Conservation (phyloP, 2,888 invertebrate species). For the Gerris lacustris region DNA sequence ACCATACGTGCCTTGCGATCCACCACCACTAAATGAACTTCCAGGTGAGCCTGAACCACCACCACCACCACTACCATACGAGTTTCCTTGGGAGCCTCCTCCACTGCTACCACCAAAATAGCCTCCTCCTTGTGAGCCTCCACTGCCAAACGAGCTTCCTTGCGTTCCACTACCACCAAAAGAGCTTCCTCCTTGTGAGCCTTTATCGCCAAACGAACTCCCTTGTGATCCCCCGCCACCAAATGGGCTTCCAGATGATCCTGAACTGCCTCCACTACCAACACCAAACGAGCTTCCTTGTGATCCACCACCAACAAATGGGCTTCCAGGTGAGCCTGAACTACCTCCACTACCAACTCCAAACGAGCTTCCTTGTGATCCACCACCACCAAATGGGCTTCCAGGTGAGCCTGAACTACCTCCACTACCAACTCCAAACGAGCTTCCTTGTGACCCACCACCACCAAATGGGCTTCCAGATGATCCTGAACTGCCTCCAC, state of each 20-base stretch:
- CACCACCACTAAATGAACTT: neutral
- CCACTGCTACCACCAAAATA: too few relatives aligned
- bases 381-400: neutral
- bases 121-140: too few relatives aligned
- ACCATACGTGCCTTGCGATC: neutral
- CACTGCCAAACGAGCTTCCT: too few relatives aligned
- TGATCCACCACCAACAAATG: neutral
- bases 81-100: neutral
- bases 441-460: conserved; percentile 19
- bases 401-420: conserved; percentile 12
- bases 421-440: conserved; percentile 18
- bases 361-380: neutral
- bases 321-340: neutral
- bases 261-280: conserved; percentile 12
- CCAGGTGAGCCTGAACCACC: conserved; percentile 2
- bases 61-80: neutral
- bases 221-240: conserved; percentile 18
- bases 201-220: conserved; percentile 18
- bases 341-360: conserved; percentile 1
- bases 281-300: neutral
- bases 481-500: conserved; percentile 14
- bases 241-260: neutral
- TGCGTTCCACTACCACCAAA: neutral
- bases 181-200: too few relatives aligned
- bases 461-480: neutral